Evolutionary conservation across 2,888 invertebrate species (phyloP), one percentile per base, ranked within the genome.

Genomic region (Pollenia labialis): DNA sequence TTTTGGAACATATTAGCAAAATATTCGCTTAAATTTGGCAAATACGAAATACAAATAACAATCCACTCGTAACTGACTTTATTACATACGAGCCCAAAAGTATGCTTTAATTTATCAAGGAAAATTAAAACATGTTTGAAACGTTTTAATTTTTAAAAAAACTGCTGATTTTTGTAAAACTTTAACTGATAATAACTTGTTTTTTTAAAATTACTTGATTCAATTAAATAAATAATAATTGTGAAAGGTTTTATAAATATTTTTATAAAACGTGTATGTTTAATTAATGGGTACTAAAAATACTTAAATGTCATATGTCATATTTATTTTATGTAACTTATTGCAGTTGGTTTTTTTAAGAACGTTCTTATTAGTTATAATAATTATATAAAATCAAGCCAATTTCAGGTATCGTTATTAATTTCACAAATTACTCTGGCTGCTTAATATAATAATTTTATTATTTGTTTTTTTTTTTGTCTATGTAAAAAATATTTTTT

Each of bases 351-450:
- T 10, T 32, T 2, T 16, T 7, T 12, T 64, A 64, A 46, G 46
- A 23, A 58, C 23, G 8, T 16, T 74, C n/a, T 60, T 48, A 60
- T 14, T 23, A 48, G 32, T 23, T 46, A 16, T 6, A 23, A 23
- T 79, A n/a, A n/a, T n/a, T n/a, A n/a, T n/a, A n/a, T 60, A 9
- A 58, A 79, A 58, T 69, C 42, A 60, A 52, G 79, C 68, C 71
- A 62, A 60, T 80, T 71, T n/a, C 52, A 69, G 52, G 16, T 60
- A 69, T 18, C 50, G 50, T 71, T 72, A 46, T 44, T 64, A 54
- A 72, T 46, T 81, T 48, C 23, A 32, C 16, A 62, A 72, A 54
- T 80, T 80, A 23, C 62, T 54, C 11, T 62, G 44, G 32, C 62
- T 62, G 40, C 32, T 32, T 32, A 54, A 54, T 56, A 40, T 46